Evolutionary conservation across 2,113 vertebrate genomes (phyloP), one percentile per base, ranked within the genome.

Genomic region (Larimichthys crocea): DNA sequence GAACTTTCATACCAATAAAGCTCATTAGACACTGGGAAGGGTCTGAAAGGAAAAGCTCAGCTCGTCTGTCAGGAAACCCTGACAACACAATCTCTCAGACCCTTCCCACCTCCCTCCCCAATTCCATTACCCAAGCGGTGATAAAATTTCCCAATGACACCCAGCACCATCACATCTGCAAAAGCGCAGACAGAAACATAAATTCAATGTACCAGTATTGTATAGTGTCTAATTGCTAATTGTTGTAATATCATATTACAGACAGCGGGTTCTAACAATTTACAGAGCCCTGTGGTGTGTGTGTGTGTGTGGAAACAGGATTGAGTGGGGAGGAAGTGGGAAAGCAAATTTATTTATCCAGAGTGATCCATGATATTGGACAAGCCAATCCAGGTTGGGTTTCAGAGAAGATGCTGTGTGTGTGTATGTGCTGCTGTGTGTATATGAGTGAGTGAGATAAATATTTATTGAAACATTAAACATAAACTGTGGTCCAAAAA

Each of bases 81-180:
- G 90, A 92, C 91, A 92, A 88, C 87, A 77, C 86, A 90, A 92
- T 94, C 87, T 90, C 86, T 92, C 83, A 74, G 82, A 79, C 69
- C 84, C 80, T 82, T 82, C 87, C 87, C 80, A 80, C 62, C 64
- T 80, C 24, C 11, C 66, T 60, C 60, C 82, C 57, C 65, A 72
- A 91, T 94, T 94, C 92, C 90, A 95, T 95, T 95, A 95, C 79
- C 79, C 73, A 63, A 66, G 78, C 80, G 82, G 88, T 88, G 90
- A 94, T 94, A 94, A 87, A 82, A 94, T 87, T 91, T 92, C 84
- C 79, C 84, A 82, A 74, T 92, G 91, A 93, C 88, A 91, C 84
- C 83, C 80, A 7, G 79, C 78, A 89, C 90, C 87, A 89, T 86
- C 52, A 35, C 80, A 88, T 94, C 84, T 86, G 85, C 70, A 81